A percentile compares a stretch with the other conserved stretches of the same genome.
Conservation (phyloP, 2,113 vertebrate genomes). For the Alosa alosa region DNA sequence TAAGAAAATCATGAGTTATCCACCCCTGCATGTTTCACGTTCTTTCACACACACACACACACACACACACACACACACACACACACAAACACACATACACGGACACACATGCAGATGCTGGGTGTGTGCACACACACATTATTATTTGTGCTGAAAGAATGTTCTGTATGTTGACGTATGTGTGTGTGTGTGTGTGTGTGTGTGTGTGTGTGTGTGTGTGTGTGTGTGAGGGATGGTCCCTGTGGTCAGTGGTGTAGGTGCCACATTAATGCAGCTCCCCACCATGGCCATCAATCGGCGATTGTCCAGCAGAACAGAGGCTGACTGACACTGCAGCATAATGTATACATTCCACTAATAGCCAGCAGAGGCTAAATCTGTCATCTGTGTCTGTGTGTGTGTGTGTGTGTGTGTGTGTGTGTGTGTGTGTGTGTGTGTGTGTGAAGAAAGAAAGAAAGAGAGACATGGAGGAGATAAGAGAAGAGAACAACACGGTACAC, state of each 20-base stretch:
- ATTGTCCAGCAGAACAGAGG: conserved; percentile 52
- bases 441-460: too few species aligned
- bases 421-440: background rate
- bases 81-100: background rate
- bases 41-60: background rate
- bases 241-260: conserved; percentile 47
- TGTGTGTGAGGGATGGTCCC: conserved; percentile 38
- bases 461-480: too few species aligned
- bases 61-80: background rate
- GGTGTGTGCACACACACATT: conserved; percentile 37
- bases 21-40: background rate
- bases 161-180: conserved; percentile 33
- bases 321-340: conserved; percentile 6
- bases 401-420: background rate
- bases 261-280: conserved; percentile 40
- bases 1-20: background rate
- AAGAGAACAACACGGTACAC: too few species aligned
- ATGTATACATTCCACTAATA: conserved; percentile 32
- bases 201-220: conserved; percentile 27
- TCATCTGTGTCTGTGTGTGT: background rate
- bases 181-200: conserved; percentile 39
- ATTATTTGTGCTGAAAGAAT: conserved; percentile 42
- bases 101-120: conserved; percentile 24
- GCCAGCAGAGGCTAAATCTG: conserved; percentile 18
- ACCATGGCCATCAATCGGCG: conserved; percentile 42